Evolutionary conservation across 2,888 invertebrate species (phyloP).

Genomic region (Xanthia togata): DNA sequence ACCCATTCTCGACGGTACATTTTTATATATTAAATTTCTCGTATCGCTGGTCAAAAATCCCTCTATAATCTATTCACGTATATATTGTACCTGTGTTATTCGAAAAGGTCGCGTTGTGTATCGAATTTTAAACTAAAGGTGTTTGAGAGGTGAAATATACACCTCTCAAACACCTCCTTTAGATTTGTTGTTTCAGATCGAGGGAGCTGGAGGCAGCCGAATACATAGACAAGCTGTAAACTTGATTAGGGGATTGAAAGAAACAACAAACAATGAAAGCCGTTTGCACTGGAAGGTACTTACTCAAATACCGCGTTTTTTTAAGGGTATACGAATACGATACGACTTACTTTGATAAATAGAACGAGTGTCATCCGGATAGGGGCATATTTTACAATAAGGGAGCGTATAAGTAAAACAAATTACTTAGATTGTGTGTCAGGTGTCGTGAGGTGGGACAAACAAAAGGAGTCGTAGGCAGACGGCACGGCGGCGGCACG

Average conservation of each 20-base stretch:
- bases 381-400: slow-evolving; percentile 64
- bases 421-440: slow-evolving; percentile 68
- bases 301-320: slow-evolving; percentile 76
- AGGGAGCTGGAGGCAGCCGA: slow-evolving; percentile 73
- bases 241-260: slow-evolving; percentile 84
- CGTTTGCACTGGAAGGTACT: slow-evolving; percentile 79
- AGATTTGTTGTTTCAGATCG: slow-evolving; percentile 65
- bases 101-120: slow-evolving; percentile 41
- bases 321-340: slow-evolving; percentile 62
- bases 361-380: slow-evolving; percentile 58
- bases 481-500: slow-evolving; percentile 37
- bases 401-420: slow-evolving; percentile 60
- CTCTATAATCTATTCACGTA: slow-evolving; percentile 37
- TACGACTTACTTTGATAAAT: slow-evolving; percentile 73
- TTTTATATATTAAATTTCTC: slow-evolving; percentile 43
- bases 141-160: neutral
- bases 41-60: slow-evolving; percentile 34
- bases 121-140: slow-evolving; percentile 26
- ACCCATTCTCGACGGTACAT: slow-evolving; percentile 7
- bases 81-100: slow-evolving; percentile 21
- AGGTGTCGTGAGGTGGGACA: slow-evolving; percentile 60
- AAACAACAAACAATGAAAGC: slow-evolving; percentile 83
- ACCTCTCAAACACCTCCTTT: slow-evolving; percentile 43
- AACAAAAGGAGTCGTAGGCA: slow-evolving; percentile 35
- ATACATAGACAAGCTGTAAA: slow-evolving; percentile 80